Percentiles rank a stretch among this genome's conserved stretches.
Evolutionary conservation across 2,797 vertebrate genomes (phyloP).

Genomic region (Danio tinwini): DNA sequence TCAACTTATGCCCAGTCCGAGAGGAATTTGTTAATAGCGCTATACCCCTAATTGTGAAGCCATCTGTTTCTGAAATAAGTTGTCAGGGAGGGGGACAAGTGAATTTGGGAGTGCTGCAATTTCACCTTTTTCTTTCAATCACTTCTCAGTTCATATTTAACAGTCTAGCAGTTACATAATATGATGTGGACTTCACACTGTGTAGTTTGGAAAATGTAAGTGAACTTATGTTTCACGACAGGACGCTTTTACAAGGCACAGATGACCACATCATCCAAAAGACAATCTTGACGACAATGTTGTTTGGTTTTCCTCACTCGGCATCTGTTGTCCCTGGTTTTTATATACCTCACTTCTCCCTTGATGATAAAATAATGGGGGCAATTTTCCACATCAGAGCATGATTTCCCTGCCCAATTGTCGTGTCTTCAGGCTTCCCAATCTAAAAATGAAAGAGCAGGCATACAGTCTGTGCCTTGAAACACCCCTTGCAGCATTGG

Average conservation of each 20-base stretch:
- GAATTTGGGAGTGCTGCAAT: constrained; percentile 68
- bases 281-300: constrained; percentile 3
- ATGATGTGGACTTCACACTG: constrained; percentile 18
- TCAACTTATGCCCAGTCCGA: constrained; percentile 58
- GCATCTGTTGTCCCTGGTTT: constrained; percentile 44
- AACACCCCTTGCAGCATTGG: not conserved
- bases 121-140: constrained; percentile 49
- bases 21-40: constrained; percentile 72
- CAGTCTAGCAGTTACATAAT: not conserved
- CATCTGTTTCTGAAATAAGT: constrained; percentile 70
- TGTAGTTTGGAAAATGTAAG: constrained; percentile 13
- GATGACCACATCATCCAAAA: constrained; percentile 5
- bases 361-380: constrained; percentile 53
- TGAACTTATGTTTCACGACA: not conserved
- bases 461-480: not conserved
- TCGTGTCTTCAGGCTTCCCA: constrained; percentile 29
- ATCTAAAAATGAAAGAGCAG: constrained; percentile 30
- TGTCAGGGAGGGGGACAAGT: constrained; percentile 63
- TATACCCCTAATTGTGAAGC: constrained; percentile 70
- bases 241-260: not conserved
- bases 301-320: constrained; percentile 4
- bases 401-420: constrained; percentile 38
- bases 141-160: constrained; percentile 44
- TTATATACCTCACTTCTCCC: constrained; percentile 40
- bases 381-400: constrained; percentile 54